Base-by-base conservation (phyloP, 2,797 vertebrate genomes). In the Aythya fuligula region DNA sequence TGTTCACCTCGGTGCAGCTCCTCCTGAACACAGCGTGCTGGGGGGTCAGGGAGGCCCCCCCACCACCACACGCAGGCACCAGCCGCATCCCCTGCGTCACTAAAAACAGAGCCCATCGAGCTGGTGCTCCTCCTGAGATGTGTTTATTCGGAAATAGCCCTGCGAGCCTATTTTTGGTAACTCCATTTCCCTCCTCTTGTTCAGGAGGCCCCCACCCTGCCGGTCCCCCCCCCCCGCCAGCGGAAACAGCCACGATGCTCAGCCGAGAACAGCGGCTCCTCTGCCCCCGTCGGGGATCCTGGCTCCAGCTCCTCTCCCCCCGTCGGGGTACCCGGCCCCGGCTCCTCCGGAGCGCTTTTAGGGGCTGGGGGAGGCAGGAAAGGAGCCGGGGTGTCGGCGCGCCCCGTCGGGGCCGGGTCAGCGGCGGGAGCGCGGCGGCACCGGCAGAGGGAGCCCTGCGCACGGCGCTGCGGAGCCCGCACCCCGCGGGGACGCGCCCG, bases 371-470 rank as follows among this genome's bases (percentile, higher is more conserved):
- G 45, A 10, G 45, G 19, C 19, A 10, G 19, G 19, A 20, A 21
- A 45, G 45, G 45, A 11, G 27, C 14, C 38, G 43, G 16, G 36
- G 34, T 38, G 17, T 32, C 54, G 54, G 28, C 16, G 71, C 89
- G 64, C 39, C 75, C 88, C 93, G 75, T 82, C 72, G 91, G 60
- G 76, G 88, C 76, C 16, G 6, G 9, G n/a, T 43, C 5, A 10
- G 60, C 36, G 18, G 81, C 12, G 5, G 70, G 30, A 25, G 49
- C 71, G 17, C 58, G 20, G 54, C 8, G 24, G 3, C 0, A 47
- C 89, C 97, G 80, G 95, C 90, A 97, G 97, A 96, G 92, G 96
- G 93, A 82, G 75, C 89, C 74, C 75, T 5, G 24, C 27, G 47
- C 94, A 69, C 83, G 83, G 78, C 24, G 19, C 90, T 87, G 53